Evolutionary conservation across 2,888 invertebrate genomes (phyloP), one percentile per base, ranked within the genome.

Genomic region (Busseola fusca): DNA sequence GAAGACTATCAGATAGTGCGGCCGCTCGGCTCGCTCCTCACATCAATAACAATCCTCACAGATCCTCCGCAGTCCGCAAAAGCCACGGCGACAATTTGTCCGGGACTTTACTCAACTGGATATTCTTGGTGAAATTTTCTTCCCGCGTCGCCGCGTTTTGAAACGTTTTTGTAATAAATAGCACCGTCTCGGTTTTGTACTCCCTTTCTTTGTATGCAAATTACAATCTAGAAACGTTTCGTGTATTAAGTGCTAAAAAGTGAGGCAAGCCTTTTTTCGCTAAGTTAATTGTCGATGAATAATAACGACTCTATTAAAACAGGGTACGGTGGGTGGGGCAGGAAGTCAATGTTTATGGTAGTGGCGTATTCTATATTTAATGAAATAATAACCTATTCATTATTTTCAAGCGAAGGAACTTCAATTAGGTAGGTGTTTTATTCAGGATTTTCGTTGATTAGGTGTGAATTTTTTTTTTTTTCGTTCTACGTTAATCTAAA

Each of bases 41-140:
- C 93, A 93, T 94, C 92, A 93, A 94, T 94, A 94, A 93, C 93
- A 93, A 93, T 93, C 90, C 91, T 86, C 87, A 74, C 87, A 89
- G 89, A 92, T 92, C 92, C 90, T 85, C 88, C 84, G 80, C 87
- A 88, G 87, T 91, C 91, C 87, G 87, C 90, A 88, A 91, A 91
- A 91, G 88, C 91, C 89, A 85, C 87, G 89, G 87, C 88, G 90
- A 90, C 92, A 88, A 92, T 93, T 93, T 92, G 91, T 92, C 90
- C 89, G 86, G 86, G 89, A 90, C 87, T 92, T 92, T 91, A 90
- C 88, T 88, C 85, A 78, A 87, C 87, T 88, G 87, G 85, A 87
- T 89, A 89, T 89, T 90, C 87, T 77, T 79, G 78, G 82, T 86
- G 79, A 83, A 87, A 84, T 87, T 86, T 87, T 86, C 84, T 80